These are phyloP conservation scores for human DNA, from an alignment of 2,113 vertebrate genomes.

Conservation along the genomic window GRCh38 chr5:41576501-41577000, in stretches of 20 bases:
- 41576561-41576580: conserved; percentile 7
- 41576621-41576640: conserved; percentile 15
- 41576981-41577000: neutral
- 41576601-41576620: conserved; percentile 31
- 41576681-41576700: neutral
- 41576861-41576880: neutral
- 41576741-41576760: conserved; percentile 31
- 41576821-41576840: neutral
- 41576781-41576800: neutral
- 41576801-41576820: neutral
- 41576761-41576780: neutral
- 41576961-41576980: neutral
- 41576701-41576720: neutral
- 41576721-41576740: neutral
- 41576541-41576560: neutral
- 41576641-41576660: neutral
- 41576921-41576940: neutral
- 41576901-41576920: conserved; percentile 33
- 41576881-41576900: neutral
- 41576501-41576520: neutral
- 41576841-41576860: neutral
- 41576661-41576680: conserved; percentile 51
- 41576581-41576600: conserved; percentile 12
- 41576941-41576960: neutral
- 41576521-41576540: neutral